phyloP scores from a whole-genome alignment of 2,113 vertebrate species.

The Centropus bengalensis region DNA sequence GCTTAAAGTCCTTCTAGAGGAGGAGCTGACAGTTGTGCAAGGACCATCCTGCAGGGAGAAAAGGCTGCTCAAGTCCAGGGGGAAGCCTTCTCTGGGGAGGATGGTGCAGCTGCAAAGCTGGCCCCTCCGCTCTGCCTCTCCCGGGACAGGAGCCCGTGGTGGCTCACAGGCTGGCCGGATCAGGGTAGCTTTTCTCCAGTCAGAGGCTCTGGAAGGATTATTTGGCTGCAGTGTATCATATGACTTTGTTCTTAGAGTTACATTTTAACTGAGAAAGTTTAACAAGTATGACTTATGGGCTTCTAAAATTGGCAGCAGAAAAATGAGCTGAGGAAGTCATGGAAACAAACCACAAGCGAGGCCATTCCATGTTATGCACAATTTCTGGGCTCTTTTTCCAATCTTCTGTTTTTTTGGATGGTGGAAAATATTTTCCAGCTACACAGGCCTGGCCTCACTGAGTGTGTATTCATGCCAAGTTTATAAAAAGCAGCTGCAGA shows the following conservation, averaged over 20 bases:
- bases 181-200: background rate
- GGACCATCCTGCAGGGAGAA: background rate
- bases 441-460: slow-evolving; percentile 80
- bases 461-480: slow-evolving; percentile 77
- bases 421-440: slow-evolving; percentile 85
- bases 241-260: slow-evolving; percentile 80
- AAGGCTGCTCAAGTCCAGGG: background rate
- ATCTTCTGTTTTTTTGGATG: slow-evolving; percentile 78
- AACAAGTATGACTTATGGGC: slow-evolving; percentile 78
- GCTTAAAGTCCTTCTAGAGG: background rate
- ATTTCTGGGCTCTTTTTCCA: slow-evolving; percentile 79
- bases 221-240: slow-evolving; percentile 62
- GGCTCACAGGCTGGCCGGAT: background rate
- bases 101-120: background rate
- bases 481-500: slow-evolving; percentile 85
- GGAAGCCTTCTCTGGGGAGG: background rate
- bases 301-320: slow-evolving; percentile 81
- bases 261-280: slow-evolving; percentile 80
- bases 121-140: background rate
- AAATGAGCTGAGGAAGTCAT: slow-evolving; percentile 78
- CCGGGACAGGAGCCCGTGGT: background rate
- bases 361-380: slow-evolving; percentile 68
- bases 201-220: slow-evolving; percentile 48
- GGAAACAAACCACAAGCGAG: slow-evolving; percentile 75
- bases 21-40: background rate